phyloP scores from a whole-genome alignment of 2,888 invertebrate genomes.

The Notodonta dromedarius region DNA sequence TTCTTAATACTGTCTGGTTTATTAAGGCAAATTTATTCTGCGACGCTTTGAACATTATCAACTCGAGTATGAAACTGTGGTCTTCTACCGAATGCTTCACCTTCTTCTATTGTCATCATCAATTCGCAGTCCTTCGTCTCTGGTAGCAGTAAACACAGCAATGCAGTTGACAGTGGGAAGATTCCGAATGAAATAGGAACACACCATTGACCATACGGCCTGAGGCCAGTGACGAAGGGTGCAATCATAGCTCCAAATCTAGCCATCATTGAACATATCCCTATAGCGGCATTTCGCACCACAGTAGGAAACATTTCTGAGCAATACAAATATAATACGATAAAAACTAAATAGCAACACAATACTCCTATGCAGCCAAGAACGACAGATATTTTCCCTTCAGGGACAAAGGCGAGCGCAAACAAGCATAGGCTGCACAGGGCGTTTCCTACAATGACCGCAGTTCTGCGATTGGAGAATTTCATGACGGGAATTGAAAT shows the following conservation, averaged over 20 bases:
- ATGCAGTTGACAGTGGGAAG: conserved; percentile 86
- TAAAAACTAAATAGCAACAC: conserved; percentile 91
- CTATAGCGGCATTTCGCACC: conserved; percentile 92
- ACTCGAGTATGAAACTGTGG: conserved; percentile 2
- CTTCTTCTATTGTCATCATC: conserved; percentile 91
- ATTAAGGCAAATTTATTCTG: background rate
- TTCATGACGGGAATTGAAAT: conserved; percentile 86
- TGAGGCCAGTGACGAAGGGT: conserved; percentile 89
- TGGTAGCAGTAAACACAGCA: conserved; percentile 87
- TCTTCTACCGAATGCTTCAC: conserved; percentile 79
- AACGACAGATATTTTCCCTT: conserved; percentile 73
- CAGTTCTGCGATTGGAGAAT: conserved; percentile 85
- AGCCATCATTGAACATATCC: conserved; percentile 93
- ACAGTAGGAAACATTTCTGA: conserved; percentile 95
- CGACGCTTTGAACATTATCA: background rate
- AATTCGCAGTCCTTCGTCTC: conserved; percentile 90
- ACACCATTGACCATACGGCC: conserved; percentile 82
- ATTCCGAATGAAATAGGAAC: conserved; percentile 89
- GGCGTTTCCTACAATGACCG: conserved; percentile 84
- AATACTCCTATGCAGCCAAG: conserved; percentile 90
- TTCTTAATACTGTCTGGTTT: background rate
- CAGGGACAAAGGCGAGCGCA: conserved; percentile 82
- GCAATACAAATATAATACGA: conserved; percentile 91
- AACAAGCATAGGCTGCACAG: conserved; percentile 85
- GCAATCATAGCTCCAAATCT: conserved; percentile 93